Base-by-base conservation (phyloP, 2,113 vertebrate genomes). In the Rhinogobius similis region DNA sequence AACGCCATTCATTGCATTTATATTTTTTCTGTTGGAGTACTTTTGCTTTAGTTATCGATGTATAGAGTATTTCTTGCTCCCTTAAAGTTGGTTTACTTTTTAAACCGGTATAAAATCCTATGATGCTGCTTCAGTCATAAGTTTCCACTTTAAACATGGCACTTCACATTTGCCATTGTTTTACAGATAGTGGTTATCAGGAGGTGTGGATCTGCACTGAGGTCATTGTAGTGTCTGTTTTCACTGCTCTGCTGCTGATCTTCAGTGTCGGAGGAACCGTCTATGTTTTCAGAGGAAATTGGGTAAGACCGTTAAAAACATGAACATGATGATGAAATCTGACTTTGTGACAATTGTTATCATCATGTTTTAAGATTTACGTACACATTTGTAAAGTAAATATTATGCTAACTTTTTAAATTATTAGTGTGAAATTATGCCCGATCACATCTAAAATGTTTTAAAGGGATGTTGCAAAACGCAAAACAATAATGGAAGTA, bases 251-350 rank as follows among this genome's bases (percentile, higher is more conserved):
- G 53, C 82, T 93, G 59, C 79, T 93, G 63, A 23, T 92, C 41
- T 89, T 91, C 82, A 91, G 84, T 24, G 55, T 91, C 50, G 13
- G 68, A 0, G 88, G 88, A 16, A 90, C 92, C 0, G 32, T 86
- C 55, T 87, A 78, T 68, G 63, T 92, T 70, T 86, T 90, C 64
- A 92, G 78, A 82, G 86, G 81, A 80, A 14, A 70, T 79, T 80
- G 79, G 89, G 91, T 92, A 84, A 91, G 83, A 73, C 16, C 0
- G 6, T 10, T 1, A 2, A 39, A 13, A 48, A 0, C 20, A 65
- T 29, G 4, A 27, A n/a, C n/a, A n/a, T n/a, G 0, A 21, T 21
- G 20, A 21, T n/a, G 46, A 21, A 50, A 50, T 10, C 1, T 50
- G 20, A 21, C 8, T 44, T 14, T 44, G 13, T 2, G 18, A 48